Percentiles rank a stretch among this genome's conserved stretches.
These are phyloP conservation scores for Dicyrtomina minuta DNA, from an alignment of 2,888 invertebrate genomes.

Conservation along the genomic window DNA sequence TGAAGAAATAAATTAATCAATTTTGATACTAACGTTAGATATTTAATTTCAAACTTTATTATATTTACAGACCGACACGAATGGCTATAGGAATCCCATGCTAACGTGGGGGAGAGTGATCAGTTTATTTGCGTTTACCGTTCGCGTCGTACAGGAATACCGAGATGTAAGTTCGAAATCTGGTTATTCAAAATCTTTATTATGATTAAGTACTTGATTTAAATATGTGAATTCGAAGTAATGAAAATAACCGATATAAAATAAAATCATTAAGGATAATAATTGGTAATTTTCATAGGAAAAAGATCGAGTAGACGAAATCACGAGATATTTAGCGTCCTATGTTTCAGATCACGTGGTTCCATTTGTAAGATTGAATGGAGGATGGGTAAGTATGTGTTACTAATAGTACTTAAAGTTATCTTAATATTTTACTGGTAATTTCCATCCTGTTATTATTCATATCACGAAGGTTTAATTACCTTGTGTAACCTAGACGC, in stretches of 20 bases:
- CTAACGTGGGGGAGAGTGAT: slow-evolving; percentile 59
- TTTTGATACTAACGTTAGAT: no score
- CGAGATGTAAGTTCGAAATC: slow-evolving; percentile 16
- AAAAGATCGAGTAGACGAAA: slow-evolving; percentile 41
- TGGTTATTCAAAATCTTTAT: no score
- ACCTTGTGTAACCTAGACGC: no score
- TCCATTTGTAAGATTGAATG: slow-evolving; percentile 58
- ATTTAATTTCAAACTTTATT: no score
- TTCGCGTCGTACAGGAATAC: slow-evolving; percentile 57
- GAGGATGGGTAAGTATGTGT: slow-evolving; percentile 60
- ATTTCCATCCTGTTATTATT: no score
- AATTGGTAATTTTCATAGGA: no score
- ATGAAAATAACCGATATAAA: not conserved
- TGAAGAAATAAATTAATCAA: no score
- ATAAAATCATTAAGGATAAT: not conserved
- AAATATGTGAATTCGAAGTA: no score
- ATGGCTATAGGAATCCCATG: slow-evolving; percentile 34
- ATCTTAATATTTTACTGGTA: not conserved
- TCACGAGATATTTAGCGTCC: slow-evolving; percentile 58
- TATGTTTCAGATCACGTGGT: slow-evolving; percentile 58
- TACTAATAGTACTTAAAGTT: slow-evolving; percentile 15
- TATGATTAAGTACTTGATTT: no score
- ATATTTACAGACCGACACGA: slow-evolving; percentile 40
- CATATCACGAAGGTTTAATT: no score
- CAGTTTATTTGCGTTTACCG: slow-evolving; percentile 59